Evolutionary conservation across 2,888 invertebrate species (phyloP), one percentile per base, ranked within the genome.

Genomic region (Taenaris catops): DNA sequence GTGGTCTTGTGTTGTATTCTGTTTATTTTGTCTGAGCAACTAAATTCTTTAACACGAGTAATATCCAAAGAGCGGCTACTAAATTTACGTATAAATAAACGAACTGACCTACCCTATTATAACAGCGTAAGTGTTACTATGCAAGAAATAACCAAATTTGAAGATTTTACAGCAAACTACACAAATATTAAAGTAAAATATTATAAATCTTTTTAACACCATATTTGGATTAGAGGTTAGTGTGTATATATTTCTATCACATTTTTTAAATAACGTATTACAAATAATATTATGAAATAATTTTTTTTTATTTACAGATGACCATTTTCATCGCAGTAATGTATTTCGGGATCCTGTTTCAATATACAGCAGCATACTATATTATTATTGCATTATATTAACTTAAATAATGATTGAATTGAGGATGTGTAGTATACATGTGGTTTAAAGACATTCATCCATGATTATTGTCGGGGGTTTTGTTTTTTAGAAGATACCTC

Each of bases 1-100:
- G 40, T 54, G n/a, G 33, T 54, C 1, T 4, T 59, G 3, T 44
- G 51, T 25, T 45, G 38, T 19, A 37, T 58, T 24, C 34, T 65
- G 0, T 44, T 27, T 5, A 34, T 58, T 3, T 40, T 60, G 11
- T 50, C 58, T 23, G 51, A 60, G 8, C 67, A 66, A 37, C 14
- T 64, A 6, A 41, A 44, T 19, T 41, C 34, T 14, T 48, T 64
- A 4, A 51, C 40, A 2, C 40, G 53, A 23, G 51, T 44, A 24
- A 32, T 40, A 11, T 10, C 12, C 3, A 31, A 25, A 1, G 24
- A 35, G 6, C 16, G 27, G 7, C 23, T 25, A 8, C 3, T 8
- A 4, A 19, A 5, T 19, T 2, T 19, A 19, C 2, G 7, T 19
- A n/a, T 19, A 19, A 4, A 4, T 7, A 19, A 19, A 19, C n/a